Evolutionary conservation across 2,888 invertebrate species (phyloP), one percentile per base, ranked within the genome.

Genomic region (Pseudanteris insignis): DNA sequence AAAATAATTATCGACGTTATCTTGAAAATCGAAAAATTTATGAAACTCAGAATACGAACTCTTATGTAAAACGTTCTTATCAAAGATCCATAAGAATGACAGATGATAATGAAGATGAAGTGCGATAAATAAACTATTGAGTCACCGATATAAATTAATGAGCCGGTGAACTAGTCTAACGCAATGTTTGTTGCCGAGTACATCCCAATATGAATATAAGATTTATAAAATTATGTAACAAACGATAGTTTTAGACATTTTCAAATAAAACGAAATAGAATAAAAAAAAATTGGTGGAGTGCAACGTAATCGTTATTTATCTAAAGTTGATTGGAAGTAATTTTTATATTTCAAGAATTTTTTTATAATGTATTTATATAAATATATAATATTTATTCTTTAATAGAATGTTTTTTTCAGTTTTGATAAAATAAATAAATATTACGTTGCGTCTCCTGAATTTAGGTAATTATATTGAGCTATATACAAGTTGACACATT

Each of bases 1-100:
- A 80, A 29, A 77, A 74, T 46, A 78, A 78, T 65, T 80, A 80
- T 26, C 73, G 78, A 1, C 76, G 79, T 18, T 80, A 80, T 44
- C 46, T 78, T 13, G 79, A 79, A 51, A 79, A 79, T 61, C 75
- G 79, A 18, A 78, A 78, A 51, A 77, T 76, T 70, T 79, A 78
- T 18, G 79, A 80, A 38, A 77, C 75, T 2, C 79, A 79, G 43
- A 70, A 72, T 34, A 40, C 71, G 4, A 68, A 68, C 1, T 65
- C 62, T 5, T 73, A 69, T 34, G 61, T 65, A 18, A 70, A 69
- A 29, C 67, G 72, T 0, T 10, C 64, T 13, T 67, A 67, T 63
- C 69, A 67, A 44, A 60, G 67, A 41, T 66, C 65, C 14, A 41
- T 57, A 28, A 53, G 60, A 12, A 60, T 63, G 57, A 53, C 53